phyloP scores from a whole-genome alignment of 2,797 vertebrate genomes.

The Tragelaphus eurycerus region DNA sequence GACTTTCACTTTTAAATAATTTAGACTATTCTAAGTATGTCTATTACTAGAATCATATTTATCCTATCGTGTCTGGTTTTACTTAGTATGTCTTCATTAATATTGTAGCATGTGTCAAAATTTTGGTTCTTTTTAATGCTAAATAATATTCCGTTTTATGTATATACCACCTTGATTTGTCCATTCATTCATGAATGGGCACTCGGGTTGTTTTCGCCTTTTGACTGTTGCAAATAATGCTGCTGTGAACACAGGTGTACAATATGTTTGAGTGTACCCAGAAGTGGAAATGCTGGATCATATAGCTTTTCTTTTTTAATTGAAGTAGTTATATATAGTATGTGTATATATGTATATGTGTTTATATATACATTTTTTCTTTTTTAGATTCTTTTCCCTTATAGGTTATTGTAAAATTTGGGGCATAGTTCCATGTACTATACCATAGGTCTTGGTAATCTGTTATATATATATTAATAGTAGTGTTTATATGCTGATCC shows the following conservation, averaged over 20 bases:
- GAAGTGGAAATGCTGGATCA: background rate
- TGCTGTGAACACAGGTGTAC: background rate
- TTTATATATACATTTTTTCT: background rate
- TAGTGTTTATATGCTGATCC: background rate
- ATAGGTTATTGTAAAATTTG: background rate
- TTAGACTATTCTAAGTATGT: background rate
- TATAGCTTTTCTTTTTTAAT: background rate
- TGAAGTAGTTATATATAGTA: background rate
- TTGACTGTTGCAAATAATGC: background rate
- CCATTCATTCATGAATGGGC: background rate
- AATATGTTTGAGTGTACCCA: background rate
- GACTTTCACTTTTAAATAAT: background rate
- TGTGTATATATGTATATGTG: background rate
- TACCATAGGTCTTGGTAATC: background rate
- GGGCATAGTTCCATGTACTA: background rate
- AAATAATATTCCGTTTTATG: background rate
- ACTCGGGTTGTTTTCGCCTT: background rate
- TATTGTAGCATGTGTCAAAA: background rate
- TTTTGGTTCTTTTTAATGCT: background rate
- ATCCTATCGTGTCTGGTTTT: background rate
- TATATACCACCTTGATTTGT: background rate
- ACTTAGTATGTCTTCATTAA: background rate
- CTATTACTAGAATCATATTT: background rate
- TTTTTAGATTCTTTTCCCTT: background rate
- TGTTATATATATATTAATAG: background rate